phyloP scores from a whole-genome alignment of 2,113 vertebrate genomes.

The Odocoileus hemionus region DNA sequence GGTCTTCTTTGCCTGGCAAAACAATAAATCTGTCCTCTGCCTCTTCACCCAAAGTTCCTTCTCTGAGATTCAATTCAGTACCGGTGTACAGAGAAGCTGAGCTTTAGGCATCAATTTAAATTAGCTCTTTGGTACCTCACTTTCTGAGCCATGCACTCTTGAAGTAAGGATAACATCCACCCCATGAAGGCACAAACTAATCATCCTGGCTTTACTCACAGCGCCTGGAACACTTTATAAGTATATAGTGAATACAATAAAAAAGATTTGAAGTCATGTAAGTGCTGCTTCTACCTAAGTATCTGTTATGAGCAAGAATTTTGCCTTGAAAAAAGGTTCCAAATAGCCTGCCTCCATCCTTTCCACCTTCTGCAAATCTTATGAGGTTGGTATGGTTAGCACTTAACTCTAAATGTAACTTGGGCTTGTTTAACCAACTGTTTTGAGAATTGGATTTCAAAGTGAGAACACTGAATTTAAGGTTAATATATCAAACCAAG shows the following conservation, averaged over 20 bases:
- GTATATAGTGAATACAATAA: neutral
- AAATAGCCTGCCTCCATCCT: neutral
- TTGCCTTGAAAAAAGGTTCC: neutral
- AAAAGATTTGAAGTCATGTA: neutral
- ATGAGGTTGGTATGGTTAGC: neutral
- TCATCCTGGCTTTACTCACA: neutral
- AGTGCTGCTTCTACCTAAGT: neutral
- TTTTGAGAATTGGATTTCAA: constrained; percentile 20
- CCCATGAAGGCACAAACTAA: neutral
- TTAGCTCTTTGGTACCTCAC: neutral
- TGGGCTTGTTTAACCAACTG: constrained; percentile 15
- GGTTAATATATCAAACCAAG: constrained; percentile 21
- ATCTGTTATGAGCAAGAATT: neutral
- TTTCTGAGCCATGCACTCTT: neutral
- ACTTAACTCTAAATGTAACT: neutral
- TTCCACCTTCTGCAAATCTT: neutral
- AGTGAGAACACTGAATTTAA: constrained; percentile 35
- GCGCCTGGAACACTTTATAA: neutral
- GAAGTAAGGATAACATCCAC: neutral
- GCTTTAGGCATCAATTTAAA: neutral
- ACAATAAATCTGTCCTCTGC: neutral
- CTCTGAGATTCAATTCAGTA: neutral
- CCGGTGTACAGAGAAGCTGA: neutral
- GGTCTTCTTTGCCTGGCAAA: neutral
- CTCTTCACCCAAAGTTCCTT: neutral